Evolutionary conservation across 2,113 vertebrate genomes (phyloP).

Genomic region (Hyperoodon ampullatus): DNA sequence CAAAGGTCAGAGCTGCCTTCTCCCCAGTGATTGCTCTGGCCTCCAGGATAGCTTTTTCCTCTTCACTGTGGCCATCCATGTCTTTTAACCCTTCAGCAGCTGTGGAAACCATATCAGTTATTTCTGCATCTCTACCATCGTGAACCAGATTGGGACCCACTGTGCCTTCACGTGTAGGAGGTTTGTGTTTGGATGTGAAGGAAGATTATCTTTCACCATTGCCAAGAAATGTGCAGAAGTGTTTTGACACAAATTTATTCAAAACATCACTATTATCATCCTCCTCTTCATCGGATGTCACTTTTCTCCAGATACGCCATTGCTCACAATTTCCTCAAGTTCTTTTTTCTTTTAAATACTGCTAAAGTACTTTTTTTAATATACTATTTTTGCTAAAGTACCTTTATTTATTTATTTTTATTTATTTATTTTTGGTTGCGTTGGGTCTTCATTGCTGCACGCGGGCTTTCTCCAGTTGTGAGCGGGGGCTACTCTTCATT

Average conservation of each 20-base stretch:
- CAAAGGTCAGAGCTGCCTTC: conserved; percentile 50
- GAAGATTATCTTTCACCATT: not conserved
- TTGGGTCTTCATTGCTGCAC: no score
- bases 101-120: not conserved
- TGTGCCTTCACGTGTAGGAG: not conserved
- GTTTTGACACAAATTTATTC: not conserved
- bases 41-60: conserved; percentile 12
- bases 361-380: no score
- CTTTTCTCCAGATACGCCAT: conserved; percentile 22
- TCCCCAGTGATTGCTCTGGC: not conserved
- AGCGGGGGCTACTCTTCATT: no score
- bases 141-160: not conserved
- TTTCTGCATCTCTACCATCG: not conserved
- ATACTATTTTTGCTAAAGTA: no score
- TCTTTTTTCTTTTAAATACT: conserved; percentile 44
- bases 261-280: not conserved
- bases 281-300: not conserved
- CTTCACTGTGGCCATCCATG: not conserved
- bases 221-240: not conserved
- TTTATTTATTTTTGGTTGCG: no score
- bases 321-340: conserved; percentile 17
- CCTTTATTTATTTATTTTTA: no score
- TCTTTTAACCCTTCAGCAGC: not conserved
- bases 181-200: not conserved
- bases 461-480: no score